phyloP scores from a whole-genome alignment of 2,888 invertebrate genomes.

The Drosophila quinaria region DNA sequence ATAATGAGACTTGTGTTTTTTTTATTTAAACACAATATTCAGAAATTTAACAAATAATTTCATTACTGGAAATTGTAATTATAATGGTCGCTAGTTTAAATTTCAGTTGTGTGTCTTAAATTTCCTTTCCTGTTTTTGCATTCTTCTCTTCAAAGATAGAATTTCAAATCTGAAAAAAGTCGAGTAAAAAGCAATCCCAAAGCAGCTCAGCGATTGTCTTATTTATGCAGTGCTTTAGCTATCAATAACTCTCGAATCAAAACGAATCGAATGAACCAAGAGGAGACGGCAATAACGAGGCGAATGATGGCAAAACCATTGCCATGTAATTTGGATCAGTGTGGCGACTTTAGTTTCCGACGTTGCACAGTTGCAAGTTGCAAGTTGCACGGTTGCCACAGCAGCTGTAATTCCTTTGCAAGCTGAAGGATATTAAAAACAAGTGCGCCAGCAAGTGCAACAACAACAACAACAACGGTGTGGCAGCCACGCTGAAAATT shows the following conservation, averaged over 20 bases:
- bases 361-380: conserved; percentile 17
- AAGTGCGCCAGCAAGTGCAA: conserved; percentile 63
- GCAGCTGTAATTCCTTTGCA: conserved; percentile 73
- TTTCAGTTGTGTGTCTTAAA: neutral
- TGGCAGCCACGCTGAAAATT: conserved; percentile 56
- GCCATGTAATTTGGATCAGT: conserved; percentile 60
- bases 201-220: conserved; percentile 1
- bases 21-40: too few species aligned
- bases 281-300: conserved; percentile 61
- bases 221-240: conserved; percentile 19
- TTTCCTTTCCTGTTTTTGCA: neutral
- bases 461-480: conserved; percentile 4
- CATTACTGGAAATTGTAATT: too few species aligned
- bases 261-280: conserved; percentile 11
- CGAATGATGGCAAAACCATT: conserved; percentile 73
- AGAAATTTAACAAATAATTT: too few species aligned
- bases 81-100: neutral
- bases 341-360: conserved; percentile 40
- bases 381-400: conserved; percentile 13
- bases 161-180: neutral
- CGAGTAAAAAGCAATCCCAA: conserved; percentile 14
- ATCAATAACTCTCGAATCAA: conserved; percentile 22
- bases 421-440: conserved; percentile 82
- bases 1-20: too few species aligned
- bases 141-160: neutral